Conservation (phyloP, 2,888 invertebrate genomes). For the Dryocosmus kuriphilus region DNA sequence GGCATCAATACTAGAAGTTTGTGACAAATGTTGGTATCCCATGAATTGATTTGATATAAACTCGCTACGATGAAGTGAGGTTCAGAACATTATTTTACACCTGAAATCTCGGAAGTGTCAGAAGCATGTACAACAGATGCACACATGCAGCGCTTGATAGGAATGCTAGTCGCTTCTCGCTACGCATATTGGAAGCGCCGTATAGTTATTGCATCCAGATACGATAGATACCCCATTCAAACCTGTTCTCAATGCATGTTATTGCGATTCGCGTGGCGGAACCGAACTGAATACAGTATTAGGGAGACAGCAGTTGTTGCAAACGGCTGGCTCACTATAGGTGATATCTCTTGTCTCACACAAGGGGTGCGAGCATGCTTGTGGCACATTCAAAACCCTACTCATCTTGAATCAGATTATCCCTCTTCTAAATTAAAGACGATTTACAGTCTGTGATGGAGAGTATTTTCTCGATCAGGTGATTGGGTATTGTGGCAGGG, state of each 20-base stretch:
- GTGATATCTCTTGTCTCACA: slow-evolving; percentile 49
- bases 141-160: slow-evolving; percentile 7
- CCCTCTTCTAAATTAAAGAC: not conserved
- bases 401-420: not conserved
- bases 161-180: slow-evolving; percentile 6
- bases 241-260: slow-evolving; percentile 65
- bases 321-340: slow-evolving; percentile 45
- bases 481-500: slow-evolving; percentile 52
- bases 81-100: not conserved
- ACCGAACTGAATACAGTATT: slow-evolving; percentile 69
- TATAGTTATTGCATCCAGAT: slow-evolving; percentile 43
- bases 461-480: slow-evolving; percentile 53
- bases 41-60: not conserved
- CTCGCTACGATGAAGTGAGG: slow-evolving; percentile 2
- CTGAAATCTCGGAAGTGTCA: not conserved
- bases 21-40: not conserved
- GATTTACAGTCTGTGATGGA: not conserved
- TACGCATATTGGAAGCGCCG: slow-evolving; percentile 25
- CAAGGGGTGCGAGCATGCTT: slow-evolving; percentile 8
- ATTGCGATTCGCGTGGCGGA: slow-evolving; percentile 67
- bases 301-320: slow-evolving; percentile 61
- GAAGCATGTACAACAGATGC: slow-evolving; percentile 29
- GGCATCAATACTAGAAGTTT: not conserved
- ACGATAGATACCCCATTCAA: slow-evolving; percentile 66
- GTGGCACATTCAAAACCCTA: not conserved